Evolutionary conservation across 2,113 vertebrate genomes (phyloP).

Genomic region (Solenodon paradoxus): DNA sequence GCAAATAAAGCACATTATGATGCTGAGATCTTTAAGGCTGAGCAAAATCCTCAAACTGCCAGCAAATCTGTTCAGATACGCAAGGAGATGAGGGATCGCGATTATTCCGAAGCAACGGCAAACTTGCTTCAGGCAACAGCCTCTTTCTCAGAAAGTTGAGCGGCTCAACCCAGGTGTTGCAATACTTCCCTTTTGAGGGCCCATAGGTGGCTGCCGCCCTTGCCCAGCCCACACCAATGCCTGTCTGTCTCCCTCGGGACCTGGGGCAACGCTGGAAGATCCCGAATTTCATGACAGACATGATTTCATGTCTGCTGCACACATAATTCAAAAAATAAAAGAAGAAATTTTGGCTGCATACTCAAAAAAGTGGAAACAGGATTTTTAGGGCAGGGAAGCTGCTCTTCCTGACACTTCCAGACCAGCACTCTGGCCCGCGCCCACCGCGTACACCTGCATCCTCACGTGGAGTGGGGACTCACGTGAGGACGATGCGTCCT

Average conservation of each 20-base stretch:
- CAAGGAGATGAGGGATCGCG: not conserved
- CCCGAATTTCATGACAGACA: not conserved
- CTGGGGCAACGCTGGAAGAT: not conserved
- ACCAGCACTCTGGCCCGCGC: not conserved
- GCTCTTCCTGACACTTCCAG: not conserved
- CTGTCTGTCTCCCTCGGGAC: not conserved
- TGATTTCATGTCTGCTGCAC: not conserved
- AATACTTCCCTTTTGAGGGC: not conserved
- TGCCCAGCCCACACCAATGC: fast-evolving
- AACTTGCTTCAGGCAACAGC: not conserved
- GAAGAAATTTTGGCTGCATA: not conserved
- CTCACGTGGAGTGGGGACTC: too few species aligned
- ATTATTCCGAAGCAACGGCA: not conserved
- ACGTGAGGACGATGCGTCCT: not conserved
- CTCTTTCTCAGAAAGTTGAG: not conserved
- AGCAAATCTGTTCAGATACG: not conserved
- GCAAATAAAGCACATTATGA: not conserved
- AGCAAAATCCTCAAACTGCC: not conserved
- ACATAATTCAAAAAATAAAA: not conserved
- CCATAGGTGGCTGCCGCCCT: fast-evolving
- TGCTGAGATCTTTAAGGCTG: not conserved
- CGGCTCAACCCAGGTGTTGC: not conserved
- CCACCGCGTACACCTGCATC: fast-evolving
- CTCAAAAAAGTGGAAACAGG: not conserved
- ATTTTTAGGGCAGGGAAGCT: not conserved